Conservation (phyloP, 2,888 invertebrate genomes). For the Hylaea fasciaria region DNA sequence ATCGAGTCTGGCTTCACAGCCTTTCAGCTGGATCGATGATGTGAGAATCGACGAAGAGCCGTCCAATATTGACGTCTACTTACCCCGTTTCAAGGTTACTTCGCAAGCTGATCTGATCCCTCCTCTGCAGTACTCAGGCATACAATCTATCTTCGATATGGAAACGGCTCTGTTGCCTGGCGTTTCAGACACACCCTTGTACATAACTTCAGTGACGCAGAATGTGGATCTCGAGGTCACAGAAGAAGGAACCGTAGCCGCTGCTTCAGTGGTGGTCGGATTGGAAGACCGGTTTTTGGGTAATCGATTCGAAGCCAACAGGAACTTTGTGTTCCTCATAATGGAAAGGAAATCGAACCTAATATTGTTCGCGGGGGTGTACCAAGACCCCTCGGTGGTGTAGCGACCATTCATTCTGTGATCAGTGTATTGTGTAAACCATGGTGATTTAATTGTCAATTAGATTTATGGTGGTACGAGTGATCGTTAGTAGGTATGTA, state of each 20-base stretch:
- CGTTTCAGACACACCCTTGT: conserved; percentile 83
- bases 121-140: conserved; percentile 84
- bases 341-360: conserved; percentile 85
- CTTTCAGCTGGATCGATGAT: conserved; percentile 80
- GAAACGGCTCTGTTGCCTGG: conserved; percentile 84
- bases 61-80: conserved; percentile 83
- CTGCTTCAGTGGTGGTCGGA: conserved; percentile 84
- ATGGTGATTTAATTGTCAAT: no score
- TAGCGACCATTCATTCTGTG: conserved; percentile 21
- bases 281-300: conserved; percentile 74
- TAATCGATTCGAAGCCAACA: conserved; percentile 86
- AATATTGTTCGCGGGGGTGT: conserved; percentile 87
- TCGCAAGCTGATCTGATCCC: conserved; percentile 77
- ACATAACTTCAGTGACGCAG: conserved; percentile 87
- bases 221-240: conserved; percentile 89
- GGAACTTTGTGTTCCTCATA: conserved; percentile 88
- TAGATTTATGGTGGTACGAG: conserved; percentile 12
- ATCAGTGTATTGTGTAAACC: background rate
- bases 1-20: conserved; percentile 74
- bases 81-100: conserved; percentile 85
- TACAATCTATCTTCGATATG: conserved; percentile 86
- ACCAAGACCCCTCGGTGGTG: conserved; percentile 62
- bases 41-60: conserved; percentile 71
- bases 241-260: conserved; percentile 90
- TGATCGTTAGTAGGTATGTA: conserved; percentile 23